Evolutionary conservation across 92 coral and sea anemone species (phyloP).

Genomic region (Siderastrea siderea): DNA sequence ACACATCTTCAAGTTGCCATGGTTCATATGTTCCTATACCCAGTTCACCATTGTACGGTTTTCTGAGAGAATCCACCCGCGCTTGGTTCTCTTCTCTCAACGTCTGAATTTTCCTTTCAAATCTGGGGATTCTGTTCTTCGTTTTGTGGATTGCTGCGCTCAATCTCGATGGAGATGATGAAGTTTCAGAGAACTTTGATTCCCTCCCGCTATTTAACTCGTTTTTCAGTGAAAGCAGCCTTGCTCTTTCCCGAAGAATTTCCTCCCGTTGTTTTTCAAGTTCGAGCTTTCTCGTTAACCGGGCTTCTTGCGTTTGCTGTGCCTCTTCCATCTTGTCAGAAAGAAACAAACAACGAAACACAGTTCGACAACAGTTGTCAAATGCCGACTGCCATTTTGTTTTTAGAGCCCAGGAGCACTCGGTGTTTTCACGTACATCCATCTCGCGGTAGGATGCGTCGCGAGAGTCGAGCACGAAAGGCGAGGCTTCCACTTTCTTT

Average conservation of each 20-base stretch:
- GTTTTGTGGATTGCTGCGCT: constrained; percentile 64
- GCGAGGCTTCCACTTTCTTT: no score
- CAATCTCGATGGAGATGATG: constrained; percentile 46
- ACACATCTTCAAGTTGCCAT: constrained; percentile 87
- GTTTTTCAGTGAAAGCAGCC: constrained; percentile 63
- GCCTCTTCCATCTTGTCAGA: constrained; percentile 17
- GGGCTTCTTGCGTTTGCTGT: constrained; percentile 15
- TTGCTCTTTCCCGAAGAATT: constrained; percentile 74
- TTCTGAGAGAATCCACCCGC: constrained; percentile 36
- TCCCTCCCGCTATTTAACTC: constrained; percentile 8
- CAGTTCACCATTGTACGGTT: constrained; percentile 84
- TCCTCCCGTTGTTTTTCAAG: constrained; percentile 80
- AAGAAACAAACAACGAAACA: background rate
- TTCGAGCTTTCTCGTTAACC: constrained; percentile 59
- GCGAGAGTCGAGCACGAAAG: no score
- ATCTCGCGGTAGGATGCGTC: background rate
- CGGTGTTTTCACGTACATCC: background rate
- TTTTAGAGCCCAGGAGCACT: constrained; percentile 6
- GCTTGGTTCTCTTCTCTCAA: constrained; percentile 54
- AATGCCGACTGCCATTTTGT: constrained; percentile 18
- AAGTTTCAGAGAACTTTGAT: background rate
- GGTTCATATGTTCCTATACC: constrained; percentile 89
- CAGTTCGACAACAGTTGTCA: background rate
- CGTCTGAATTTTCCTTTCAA: constrained; percentile 51
- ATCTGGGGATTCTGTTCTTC: constrained; percentile 64